Percentiles rank a stretch among this genome's conserved stretches.
Conservation (phyloP, 2,797 vertebrate genomes). For the Lagodon rhomboides region DNA sequence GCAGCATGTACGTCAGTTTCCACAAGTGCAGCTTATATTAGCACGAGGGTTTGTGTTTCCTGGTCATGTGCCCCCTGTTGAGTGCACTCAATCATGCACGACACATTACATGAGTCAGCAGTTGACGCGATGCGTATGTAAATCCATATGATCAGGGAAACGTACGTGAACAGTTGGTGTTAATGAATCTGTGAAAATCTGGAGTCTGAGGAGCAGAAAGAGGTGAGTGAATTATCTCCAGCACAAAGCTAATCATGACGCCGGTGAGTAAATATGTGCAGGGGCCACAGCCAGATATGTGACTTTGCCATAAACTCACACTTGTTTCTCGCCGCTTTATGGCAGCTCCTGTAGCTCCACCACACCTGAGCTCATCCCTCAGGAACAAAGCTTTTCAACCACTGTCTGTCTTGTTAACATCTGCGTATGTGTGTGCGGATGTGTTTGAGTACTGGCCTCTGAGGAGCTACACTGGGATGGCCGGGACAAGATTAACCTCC, state of each 20-base stretch:
- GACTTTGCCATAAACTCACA: slow-evolving; percentile 14
- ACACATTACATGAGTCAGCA: slow-evolving; percentile 3
- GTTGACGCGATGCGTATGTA: slow-evolving; percentile 14
- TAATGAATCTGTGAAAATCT: slow-evolving; percentile 13
- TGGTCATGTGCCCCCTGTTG: background rate
- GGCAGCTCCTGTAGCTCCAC: slow-evolving; percentile 9
- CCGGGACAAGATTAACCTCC: background rate
- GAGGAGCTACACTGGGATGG: background rate
- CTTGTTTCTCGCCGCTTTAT: slow-evolving; percentile 21
- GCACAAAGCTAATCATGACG: too few relatives aligned
- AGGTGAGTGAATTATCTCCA: too few relatives aligned
- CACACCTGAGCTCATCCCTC: slow-evolving; percentile 10
- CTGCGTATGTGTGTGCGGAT: background rate
- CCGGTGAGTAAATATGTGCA: slow-evolving; percentile 8
- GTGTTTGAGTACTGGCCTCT: background rate
- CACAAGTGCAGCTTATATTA: slow-evolving; percentile 15
- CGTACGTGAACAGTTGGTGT: background rate
- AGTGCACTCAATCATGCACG: background rate
- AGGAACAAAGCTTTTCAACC: slow-evolving; percentile 1
- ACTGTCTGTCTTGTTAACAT: background rate
- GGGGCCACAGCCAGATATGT: slow-evolving; percentile 3
- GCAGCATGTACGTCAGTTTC: background rate
- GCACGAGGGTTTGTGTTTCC: background rate
- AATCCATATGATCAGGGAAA: slow-evolving; percentile 5
- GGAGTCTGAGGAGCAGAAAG: background rate